Conservation (phyloP, 2,113 vertebrate genomes). For the Notiomystis cincta region DNA sequence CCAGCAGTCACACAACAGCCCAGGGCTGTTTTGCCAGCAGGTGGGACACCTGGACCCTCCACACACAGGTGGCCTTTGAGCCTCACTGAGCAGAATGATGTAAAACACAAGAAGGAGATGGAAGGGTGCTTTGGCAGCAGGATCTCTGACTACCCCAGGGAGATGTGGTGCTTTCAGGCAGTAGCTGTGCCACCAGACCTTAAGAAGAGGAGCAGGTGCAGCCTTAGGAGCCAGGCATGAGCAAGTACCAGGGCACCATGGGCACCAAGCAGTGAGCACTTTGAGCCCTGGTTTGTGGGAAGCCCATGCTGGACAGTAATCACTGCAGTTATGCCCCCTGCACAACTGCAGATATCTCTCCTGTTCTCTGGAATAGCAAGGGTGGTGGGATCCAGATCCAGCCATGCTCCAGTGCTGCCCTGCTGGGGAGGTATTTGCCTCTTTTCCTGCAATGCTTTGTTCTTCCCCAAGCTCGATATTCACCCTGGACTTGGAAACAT, state of each 20-base stretch:
- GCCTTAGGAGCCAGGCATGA: background rate
- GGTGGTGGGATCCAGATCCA: background rate
- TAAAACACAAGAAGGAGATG: background rate
- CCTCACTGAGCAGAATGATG: background rate
- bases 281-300: background rate
- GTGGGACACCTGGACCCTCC: background rate
- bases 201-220: background rate
- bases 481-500: background rate
- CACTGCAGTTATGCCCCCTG: background rate
- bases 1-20: background rate
- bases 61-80: background rate
- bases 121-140: background rate
- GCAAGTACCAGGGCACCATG: background rate
- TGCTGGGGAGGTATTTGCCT: background rate
- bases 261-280: rapidly evolving
- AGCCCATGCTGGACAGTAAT: background rate
- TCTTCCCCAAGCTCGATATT: background rate
- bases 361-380: background rate
- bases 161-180: background rate
- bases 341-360: no score
- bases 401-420: background rate
- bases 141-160: background rate
- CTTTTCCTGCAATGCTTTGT: background rate
- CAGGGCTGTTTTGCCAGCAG: background rate
- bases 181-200: background rate